These are phyloP conservation scores for Lasioglossum malachurum DNA, from an alignment of 2,888 invertebrate species.

Conservation along the genomic window DNA sequence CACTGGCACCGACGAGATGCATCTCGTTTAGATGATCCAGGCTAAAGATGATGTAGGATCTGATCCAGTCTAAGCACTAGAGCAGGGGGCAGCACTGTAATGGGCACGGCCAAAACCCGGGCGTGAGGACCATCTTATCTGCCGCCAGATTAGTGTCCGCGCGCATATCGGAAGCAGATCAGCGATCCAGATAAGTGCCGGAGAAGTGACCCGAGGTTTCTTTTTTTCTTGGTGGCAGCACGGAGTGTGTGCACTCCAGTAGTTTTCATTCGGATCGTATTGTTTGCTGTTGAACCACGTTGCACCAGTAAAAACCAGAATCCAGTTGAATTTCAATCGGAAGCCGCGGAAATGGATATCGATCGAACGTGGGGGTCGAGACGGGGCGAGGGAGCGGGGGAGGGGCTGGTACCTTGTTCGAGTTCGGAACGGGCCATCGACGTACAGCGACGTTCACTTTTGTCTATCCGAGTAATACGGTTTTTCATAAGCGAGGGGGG, in stretches of 20 bases:
- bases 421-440: not conserved
- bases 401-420: not conserved
- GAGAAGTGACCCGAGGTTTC: not conserved
- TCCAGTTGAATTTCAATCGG: constrained; percentile 20
- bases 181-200: not conserved
- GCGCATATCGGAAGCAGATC: not conserved
- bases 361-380: not conserved
- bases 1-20: no score
- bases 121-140: not conserved
- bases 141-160: not conserved
- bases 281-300: not conserved
- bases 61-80: no score
- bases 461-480: constrained; percentile 20
- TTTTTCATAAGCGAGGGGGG: constrained; percentile 40
- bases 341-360: constrained; percentile 14
- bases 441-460: constrained; percentile 39
- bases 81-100: no score
- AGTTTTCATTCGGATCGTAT: not conserved
- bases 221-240: not conserved
- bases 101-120: no score
- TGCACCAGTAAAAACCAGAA: constrained; percentile 23
- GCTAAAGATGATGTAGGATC: no score
- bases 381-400: not conserved
- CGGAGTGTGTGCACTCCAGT: not conserved
- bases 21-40: no score